Evolutionary conservation across 2,797 vertebrate species (phyloP), one percentile per base, ranked within the genome.

Genomic region (Dallia pectoralis): DNA sequence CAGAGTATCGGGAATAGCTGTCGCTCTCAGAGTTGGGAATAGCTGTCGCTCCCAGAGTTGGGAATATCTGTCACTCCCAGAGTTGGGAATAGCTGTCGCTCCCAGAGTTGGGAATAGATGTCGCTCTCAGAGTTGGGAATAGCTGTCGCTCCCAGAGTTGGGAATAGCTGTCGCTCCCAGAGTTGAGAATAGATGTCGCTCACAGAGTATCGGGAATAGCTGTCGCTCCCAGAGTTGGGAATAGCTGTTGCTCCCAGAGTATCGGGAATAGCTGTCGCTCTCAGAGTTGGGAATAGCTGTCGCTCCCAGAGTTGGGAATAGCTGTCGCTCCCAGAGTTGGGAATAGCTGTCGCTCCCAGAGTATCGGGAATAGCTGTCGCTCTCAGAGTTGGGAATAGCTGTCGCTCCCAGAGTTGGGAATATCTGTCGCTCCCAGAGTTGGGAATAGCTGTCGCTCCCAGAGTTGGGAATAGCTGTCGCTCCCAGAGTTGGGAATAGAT

Each of bases 241-340:
- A 61, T n/a, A n/a, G n/a, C n/a, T n/a, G n/a, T n/a, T n/a, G n/a
- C n/a, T n/a, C n/a, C n/a, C n/a, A n/a, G n/a, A n/a, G n/a, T n/a
- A n/a, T n/a, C n/a, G n/a, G n/a, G n/a, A n/a, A n/a, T n/a, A 56
- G 53, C 53, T 56, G 53, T 56, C 53, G 22, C 53, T 56, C 53
- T 44, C 40, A 47, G 22, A 22, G 27, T 8, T 51, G 15, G 49
- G 25, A 47, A 61, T n/a, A n/a, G n/a, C n/a, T n/a, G n/a, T n/a
- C n/a, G n/a, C n/a, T n/a, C n/a, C n/a, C n/a, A n/a, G n/a, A n/a
- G n/a, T 56, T 44, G 40, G 40, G 14, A 12, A 12, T 18, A 56
- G 53, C 53, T 56, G 53, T 56, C 53, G 22, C 53, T 56, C 53
- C 14, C 40, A 47, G 22, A 22, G 27, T 8, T 51, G 15, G 49